Base-by-base conservation (phyloP, 2,888 invertebrate genomes). In the Mystacides longicornis region DNA sequence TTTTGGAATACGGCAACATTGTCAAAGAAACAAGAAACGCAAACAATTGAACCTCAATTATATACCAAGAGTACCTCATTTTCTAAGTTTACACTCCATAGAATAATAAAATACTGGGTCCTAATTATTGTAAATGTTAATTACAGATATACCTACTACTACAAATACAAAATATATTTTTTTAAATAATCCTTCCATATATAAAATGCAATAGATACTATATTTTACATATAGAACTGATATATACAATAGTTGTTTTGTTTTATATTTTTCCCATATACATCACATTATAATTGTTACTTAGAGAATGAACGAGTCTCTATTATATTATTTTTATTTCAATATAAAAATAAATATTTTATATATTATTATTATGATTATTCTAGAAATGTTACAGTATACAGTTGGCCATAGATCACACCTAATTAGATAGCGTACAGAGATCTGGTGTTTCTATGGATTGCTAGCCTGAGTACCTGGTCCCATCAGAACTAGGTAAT, bases 131-230 rank as follows among this genome's bases (percentile, higher is more conserved):
- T 7, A n/a, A 7, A 37, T 37, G 16, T 3, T 37, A 27, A 37
- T 14, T 37, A 37, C 37, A 37, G 37, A 37, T 53, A 48, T 43
- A 43, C 52, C 60, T 54, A 54, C 73, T 72, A 68, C 54, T 70
- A 72, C 71, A 70, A 72, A 75, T 73, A 75, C 74, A 75, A 69
- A n/a, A 71, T 68, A 68, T 66, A 71, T 69, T 73, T 61, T 75
- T 75, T 74, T 75, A 72, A 75, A 74, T 68, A 66, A 64, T 70
- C 75, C 72, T 73, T 66, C 75, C 77, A 76, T 75, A 65, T 71
- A 37, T 68, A 69, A 77, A 77, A 74, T 74, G 76, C 77, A 77
- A 77, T 77, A 77, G 77, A 69, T 52, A 59, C 58, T 56, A 58
- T 60, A 58, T 59, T 55, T 56, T 57, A 57, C 59, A 60, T 58